phyloP scores from a whole-genome alignment of 2,888 invertebrate species.

The Cyclophora punctaria region DNA sequence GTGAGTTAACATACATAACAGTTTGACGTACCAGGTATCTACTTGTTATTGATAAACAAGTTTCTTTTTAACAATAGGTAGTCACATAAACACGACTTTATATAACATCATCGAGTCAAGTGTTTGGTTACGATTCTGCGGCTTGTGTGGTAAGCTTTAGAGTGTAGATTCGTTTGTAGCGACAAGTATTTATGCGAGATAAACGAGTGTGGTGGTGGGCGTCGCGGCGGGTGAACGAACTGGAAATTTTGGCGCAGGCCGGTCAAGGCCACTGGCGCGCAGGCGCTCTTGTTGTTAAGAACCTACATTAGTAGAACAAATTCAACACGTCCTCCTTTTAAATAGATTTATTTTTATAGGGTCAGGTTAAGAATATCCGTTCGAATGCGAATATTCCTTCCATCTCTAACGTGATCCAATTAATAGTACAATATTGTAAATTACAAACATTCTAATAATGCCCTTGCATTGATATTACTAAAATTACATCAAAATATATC shows the following conservation, averaged over 20 bases:
- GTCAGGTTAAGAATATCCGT: too few relatives aligned
- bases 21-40: conserved; percentile 28
- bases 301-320: conserved; percentile 14
- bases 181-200: conserved; percentile 58
- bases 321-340: conserved; percentile 5
- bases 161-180: conserved; percentile 33
- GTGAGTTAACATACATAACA: conserved; percentile 33
- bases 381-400: too few relatives aligned
- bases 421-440: too few relatives aligned
- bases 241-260: conserved; percentile 74
- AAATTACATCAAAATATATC: too few relatives aligned
- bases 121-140: conserved; percentile 18
- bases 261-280: conserved; percentile 69
- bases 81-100: conserved; percentile 60
- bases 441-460: too few relatives aligned
- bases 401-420: too few relatives aligned
- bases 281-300: conserved; percentile 35
- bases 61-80: conserved; percentile 59
- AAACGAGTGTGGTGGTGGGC: conserved; percentile 64
- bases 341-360: not conserved
- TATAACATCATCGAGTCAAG: conserved; percentile 43
- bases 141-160: conserved; percentile 22
- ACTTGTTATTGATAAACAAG: conserved; percentile 64
- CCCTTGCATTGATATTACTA: too few relatives aligned
- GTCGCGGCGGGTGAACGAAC: conserved; percentile 66